Base-by-base conservation (phyloP, 2,113 vertebrate genomes). In the Plectropomus leopardus region DNA sequence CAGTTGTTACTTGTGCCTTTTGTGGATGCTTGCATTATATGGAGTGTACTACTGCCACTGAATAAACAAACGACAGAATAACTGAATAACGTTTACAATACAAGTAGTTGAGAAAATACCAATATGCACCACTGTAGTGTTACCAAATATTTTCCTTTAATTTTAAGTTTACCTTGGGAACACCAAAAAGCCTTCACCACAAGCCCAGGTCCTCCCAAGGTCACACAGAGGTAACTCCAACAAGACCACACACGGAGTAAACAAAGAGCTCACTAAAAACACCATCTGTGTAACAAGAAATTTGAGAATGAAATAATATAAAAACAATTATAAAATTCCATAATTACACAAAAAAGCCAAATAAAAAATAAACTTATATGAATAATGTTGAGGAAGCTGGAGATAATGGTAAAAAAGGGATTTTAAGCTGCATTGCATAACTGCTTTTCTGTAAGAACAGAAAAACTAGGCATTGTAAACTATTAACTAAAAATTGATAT, bases 201-300 rank as follows among this genome's bases (percentile, higher is more conserved):
- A 28, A 57, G 40, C 23, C 64, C 1, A 1, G 11, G 6, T 47
- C n/a, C 74, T 83, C 47, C 75, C 64, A 36, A 80, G 55, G 10
- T 76, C 88, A 74, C 85, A 88, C 45, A 83, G 72, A 24, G 44
- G 73, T 57, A 97, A 51, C 76, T 97, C 96, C 90, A 97, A 40
- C 71, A 96, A 30, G 15, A 89, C 85, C 48, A 95, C 86, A 60
- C 48, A 47, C n/a, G 90, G 87, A 67, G 94, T 95, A 76, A 98
- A 97, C 91, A 96, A 81, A 4, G 96, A 96, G 10, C 94, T 88
- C 68, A 97, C 91, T 36, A 97, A 77, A 67, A 95, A 96, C 21
- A 94, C 71, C 82, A 95, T 90, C 97, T 98, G 85, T 78, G 30
- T 15, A 50, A 65, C 4, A 84, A 53, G 21, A 6, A 50, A 75